A percentile compares a stretch with the other conserved stretches of the same genome.
Conservation (phyloP, 2,888 invertebrate genomes). For the Agrilus cyanescens region DNA sequence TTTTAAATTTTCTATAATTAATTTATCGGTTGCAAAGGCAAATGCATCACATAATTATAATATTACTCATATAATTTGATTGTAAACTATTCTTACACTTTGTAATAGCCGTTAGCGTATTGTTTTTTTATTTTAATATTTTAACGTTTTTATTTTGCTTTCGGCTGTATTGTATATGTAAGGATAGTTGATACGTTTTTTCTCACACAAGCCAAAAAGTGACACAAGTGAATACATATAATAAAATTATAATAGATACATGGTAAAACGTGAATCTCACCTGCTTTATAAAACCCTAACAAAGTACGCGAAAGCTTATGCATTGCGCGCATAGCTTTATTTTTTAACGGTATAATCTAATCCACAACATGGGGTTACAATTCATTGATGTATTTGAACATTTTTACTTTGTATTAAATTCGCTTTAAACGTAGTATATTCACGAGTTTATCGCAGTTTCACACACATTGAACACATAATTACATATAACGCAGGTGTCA, state of each 20-base stretch:
- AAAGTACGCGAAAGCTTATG: conserved; percentile 35
- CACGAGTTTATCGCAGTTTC: conserved; percentile 27
- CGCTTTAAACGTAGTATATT: conserved; percentile 24
- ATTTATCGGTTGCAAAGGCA: too few relatives aligned
- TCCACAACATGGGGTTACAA: conserved; percentile 14
- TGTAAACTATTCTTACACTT: too few relatives aligned
- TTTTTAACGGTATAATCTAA: conserved; percentile 23
- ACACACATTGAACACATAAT: conserved; percentile 33
- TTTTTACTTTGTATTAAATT: conserved; percentile 17
- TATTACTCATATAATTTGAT: too few relatives aligned
- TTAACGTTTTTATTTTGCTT: too few relatives aligned
- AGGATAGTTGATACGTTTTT: too few relatives aligned
- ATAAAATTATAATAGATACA: conserved; percentile 23
- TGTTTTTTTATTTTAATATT: too few relatives aligned
- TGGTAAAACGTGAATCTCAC: conserved; percentile 34
- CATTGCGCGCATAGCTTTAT: conserved; percentile 38
- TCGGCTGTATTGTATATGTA: too few relatives aligned
- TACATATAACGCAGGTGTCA: conserved; percentile 32
- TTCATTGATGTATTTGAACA: neutral
- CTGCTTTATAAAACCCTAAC: conserved; percentile 33
- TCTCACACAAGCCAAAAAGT: neutral
- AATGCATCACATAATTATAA: too few relatives aligned
- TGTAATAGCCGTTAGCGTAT: too few relatives aligned
- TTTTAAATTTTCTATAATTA: too few relatives aligned
- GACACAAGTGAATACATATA: conserved; percentile 11